phyloP scores from a whole-genome alignment of 2,888 invertebrate species.

The Alitta virens region DNA sequence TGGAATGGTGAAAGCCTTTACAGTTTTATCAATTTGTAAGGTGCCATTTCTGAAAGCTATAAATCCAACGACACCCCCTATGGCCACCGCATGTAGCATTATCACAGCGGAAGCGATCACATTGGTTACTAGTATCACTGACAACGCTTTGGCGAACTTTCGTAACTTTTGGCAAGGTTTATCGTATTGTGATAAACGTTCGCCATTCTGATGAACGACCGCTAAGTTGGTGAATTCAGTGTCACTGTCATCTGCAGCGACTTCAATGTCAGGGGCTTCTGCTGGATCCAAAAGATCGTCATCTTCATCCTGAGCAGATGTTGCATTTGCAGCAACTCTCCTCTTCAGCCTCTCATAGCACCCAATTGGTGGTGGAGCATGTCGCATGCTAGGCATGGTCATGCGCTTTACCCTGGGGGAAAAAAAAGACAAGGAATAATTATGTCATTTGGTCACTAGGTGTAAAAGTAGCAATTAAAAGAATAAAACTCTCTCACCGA shows the following conservation, averaged over 20 bases:
- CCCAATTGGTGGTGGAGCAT: slow-evolving; percentile 1
- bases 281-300: no score
- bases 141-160: not conserved
- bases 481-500: no score
- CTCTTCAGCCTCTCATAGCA: slow-evolving; percentile 7
- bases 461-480: no score
- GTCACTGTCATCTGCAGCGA: not conserved
- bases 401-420: no score
- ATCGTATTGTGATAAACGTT: not conserved
- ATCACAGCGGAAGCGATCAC: not conserved
- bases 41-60: no score
- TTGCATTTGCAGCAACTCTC: not conserved
- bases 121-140: not conserved
- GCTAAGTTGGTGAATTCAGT: not conserved
- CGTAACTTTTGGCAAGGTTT: slow-evolving; percentile 1
- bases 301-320: no score
- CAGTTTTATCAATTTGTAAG: slow-evolving; percentile 41
- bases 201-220: not conserved
- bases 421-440: no score
- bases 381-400: slow-evolving; percentile 16
- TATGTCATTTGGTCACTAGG: no score
- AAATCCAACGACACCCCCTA: slow-evolving; percentile 3
- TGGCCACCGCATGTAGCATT: not conserved
- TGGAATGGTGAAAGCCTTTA: slow-evolving; percentile 48
- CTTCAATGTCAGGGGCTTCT: not conserved